These are phyloP conservation scores for Cyaniris semiargus DNA, from an alignment of 2,888 invertebrate genomes.

Conservation along the genomic window DNA sequence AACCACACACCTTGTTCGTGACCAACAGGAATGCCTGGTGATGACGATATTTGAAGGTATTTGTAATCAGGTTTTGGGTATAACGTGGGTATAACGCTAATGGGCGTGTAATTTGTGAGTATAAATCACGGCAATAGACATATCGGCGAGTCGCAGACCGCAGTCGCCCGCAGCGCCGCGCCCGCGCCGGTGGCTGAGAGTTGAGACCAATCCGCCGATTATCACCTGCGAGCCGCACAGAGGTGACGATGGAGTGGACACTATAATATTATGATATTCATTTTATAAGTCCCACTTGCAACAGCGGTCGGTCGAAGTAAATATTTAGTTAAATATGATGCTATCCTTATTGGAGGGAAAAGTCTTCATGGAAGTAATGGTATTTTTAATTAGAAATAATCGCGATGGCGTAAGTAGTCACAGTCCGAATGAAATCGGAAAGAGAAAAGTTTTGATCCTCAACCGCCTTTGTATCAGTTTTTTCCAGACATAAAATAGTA, in stretches of 20 bases:
- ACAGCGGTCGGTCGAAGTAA: no score
- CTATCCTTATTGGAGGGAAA: no score
- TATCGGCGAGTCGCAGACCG: constrained; percentile 39
- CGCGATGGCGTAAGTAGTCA: no score
- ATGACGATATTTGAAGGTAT: not conserved
- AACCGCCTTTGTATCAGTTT: no score
- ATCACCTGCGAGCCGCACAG: constrained; percentile 62
- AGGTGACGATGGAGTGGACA: constrained; percentile 44
- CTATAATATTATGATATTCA: no score
- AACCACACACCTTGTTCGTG: not conserved
- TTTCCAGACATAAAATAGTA: no score
- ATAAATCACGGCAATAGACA: constrained; percentile 57
- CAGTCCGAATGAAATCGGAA: no score
- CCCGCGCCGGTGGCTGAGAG: constrained; percentile 59
- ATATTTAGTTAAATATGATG: no score
- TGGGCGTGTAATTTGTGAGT: constrained; percentile 47
- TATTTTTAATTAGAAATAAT: no score
- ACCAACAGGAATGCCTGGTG: not conserved
- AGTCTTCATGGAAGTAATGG: no score
- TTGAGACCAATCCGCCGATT: constrained; percentile 62
- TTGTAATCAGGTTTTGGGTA: not conserved
- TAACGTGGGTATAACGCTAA: not conserved
- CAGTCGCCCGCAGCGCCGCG: constrained; percentile 54
- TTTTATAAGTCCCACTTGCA: no score
- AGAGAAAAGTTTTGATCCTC: no score